These are phyloP conservation scores for Vanessa tameamea DNA, from an alignment of 1,140 invertebrate species.

Conservation along the genomic window DNA sequence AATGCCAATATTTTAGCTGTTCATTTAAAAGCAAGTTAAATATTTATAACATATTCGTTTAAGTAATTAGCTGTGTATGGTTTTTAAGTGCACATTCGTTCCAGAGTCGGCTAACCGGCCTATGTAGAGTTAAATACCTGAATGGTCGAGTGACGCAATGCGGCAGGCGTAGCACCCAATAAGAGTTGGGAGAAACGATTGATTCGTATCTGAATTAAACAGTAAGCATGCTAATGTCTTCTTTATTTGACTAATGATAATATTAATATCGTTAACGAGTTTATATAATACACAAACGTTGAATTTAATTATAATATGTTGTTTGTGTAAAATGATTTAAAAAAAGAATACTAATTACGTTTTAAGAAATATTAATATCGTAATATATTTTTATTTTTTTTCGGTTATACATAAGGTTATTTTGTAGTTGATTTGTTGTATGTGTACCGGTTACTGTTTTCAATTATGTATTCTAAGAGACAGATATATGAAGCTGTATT, in stretches of 20 bases:
- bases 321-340: too few relatives aligned
- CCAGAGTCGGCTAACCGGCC: background rate
- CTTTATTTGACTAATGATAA: background rate
- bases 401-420: too few relatives aligned
- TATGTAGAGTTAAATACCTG: constrained; percentile 6
- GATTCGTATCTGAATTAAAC: constrained; percentile 7
- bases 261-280: background rate
- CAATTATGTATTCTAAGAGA: too few relatives aligned
- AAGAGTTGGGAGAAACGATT: background rate
- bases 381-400: too few relatives aligned
- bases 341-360: too few relatives aligned
- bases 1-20: too few relatives aligned
- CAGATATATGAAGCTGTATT: background rate
- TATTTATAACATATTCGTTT: background rate
- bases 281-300: background rate
- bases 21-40: too few relatives aligned
- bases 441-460: too few relatives aligned
- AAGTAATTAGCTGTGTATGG: background rate
- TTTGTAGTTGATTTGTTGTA: too few relatives aligned
- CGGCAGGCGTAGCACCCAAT: constrained; percentile 10
- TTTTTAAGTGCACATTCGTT: constrained; percentile 2
- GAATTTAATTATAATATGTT: too few relatives aligned
- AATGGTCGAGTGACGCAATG: constrained; percentile 5
- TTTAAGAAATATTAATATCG: too few relatives aligned
- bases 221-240: background rate